These are phyloP conservation scores for Steinernema feltiae DNA, from an alignment of 1,140 invertebrate genomes.

Conservation along the genomic window DNA sequence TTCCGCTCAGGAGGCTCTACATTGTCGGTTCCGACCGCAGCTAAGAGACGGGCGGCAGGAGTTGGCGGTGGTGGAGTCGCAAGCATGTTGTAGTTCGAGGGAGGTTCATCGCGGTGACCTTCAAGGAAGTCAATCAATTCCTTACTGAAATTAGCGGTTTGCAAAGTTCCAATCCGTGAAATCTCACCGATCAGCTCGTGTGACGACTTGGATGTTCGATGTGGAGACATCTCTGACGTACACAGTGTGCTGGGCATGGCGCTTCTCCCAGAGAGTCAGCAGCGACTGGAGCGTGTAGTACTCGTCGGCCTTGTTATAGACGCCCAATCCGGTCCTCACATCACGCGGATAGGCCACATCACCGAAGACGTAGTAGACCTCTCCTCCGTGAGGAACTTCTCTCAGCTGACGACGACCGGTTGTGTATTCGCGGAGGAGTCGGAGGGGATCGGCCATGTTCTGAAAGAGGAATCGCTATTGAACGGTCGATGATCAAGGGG, in stretches of 20 bases:
- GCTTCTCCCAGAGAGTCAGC: conserved; percentile 26
- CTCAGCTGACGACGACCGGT: not conserved
- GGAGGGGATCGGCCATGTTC: conserved; percentile 1
- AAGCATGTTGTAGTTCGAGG: conserved; percentile 17
- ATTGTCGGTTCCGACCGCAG: not conserved
- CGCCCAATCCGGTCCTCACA: not conserved
- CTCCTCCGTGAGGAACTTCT: not conserved
- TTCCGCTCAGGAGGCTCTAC: conserved; percentile 21
- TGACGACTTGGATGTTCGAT: conserved; percentile 19
- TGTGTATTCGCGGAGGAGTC: conserved; percentile 3
- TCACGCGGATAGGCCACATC: conserved; percentile 21
- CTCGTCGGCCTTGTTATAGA: conserved; percentile 19
- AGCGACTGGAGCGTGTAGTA: conserved; percentile 26
- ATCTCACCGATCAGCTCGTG: conserved; percentile 17
- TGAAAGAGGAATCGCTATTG: too few relatives aligned
- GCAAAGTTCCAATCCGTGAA: not conserved
- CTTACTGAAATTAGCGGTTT: conserved; percentile 17
- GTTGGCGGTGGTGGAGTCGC: conserved; percentile 16
- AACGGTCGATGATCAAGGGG: too few relatives aligned
- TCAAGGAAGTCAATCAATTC: conserved; percentile 26
- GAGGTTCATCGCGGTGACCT: conserved; percentile 18
- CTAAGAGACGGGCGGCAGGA: not conserved
- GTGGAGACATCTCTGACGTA: conserved; percentile 26
- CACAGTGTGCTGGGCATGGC: conserved; percentile 13
- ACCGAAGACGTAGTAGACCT: conserved; percentile 22